These are phyloP conservation scores for Myotis daubentonii DNA, from an alignment of 2,797 vertebrate species.

Conservation along the genomic window DNA sequence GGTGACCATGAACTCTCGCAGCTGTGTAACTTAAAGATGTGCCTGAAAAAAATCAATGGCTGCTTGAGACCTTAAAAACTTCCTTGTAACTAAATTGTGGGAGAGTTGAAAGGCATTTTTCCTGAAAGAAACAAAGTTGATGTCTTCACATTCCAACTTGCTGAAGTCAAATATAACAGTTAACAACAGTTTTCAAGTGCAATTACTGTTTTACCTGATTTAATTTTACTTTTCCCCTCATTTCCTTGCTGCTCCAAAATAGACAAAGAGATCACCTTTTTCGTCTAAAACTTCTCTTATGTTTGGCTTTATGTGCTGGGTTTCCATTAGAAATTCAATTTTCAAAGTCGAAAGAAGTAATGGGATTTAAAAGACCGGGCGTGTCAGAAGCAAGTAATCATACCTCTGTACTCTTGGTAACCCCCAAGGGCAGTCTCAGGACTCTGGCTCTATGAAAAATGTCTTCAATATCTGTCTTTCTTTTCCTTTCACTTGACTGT, in stretches of 20 bases:
- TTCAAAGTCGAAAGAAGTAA: constrained; percentile 19
- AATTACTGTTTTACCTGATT: background rate
- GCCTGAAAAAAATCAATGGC: background rate
- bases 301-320: background rate
- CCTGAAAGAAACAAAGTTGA: background rate
- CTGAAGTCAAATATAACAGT: background rate
- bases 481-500: background rate
- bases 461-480: background rate
- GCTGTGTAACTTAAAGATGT: background rate
- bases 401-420: background rate
- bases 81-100: background rate
- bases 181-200: background rate
- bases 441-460: background rate
- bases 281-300: background rate
- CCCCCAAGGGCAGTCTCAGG: too few relatives aligned
- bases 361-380: background rate
- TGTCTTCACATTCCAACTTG: background rate
- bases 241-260: background rate
- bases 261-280: background rate
- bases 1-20: background rate
- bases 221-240: background rate
- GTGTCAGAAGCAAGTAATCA: background rate
- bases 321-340: constrained; percentile 25
- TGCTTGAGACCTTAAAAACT: background rate
- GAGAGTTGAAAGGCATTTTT: background rate